Evolutionary conservation across 2,113 vertebrate species (phyloP).

Genomic region (Zonotrichia leucophrys): DNA sequence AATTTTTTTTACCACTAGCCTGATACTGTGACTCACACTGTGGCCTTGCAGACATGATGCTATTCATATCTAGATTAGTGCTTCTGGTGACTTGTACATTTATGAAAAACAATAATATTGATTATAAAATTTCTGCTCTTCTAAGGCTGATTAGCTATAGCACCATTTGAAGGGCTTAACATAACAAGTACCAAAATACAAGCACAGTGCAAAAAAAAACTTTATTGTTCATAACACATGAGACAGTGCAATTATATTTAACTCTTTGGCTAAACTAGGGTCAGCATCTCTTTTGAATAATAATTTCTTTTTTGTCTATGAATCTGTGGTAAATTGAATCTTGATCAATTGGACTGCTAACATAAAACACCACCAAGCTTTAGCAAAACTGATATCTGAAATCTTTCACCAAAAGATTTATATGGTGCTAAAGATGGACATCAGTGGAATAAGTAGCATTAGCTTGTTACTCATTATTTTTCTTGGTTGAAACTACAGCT

Average conservation of each 20-base stretch:
- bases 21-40: not conserved
- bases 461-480: not conserved
- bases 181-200: not conserved
- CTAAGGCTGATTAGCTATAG: not conserved
- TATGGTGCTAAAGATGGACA: not conserved
- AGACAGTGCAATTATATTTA: accelerated
- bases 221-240: not conserved
- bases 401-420: not conserved
- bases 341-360: not conserved
- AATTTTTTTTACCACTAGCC: not conserved
- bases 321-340: not conserved
- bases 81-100: not conserved
- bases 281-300: not conserved
- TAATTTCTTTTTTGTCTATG: not conserved
- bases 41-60: not conserved
- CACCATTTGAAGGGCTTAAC: not conserved
- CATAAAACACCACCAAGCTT: not conserved
- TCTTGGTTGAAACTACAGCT: not conserved
- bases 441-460: not conserved
- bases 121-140: not conserved
- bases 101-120: not conserved
- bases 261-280: not conserved
- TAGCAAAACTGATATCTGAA: not conserved
- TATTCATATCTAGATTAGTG: not conserved
- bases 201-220: not conserved